Evolutionary conservation across 1,140 invertebrate genomes (phyloP).

Genomic region (Drosophila willistoni): DNA sequence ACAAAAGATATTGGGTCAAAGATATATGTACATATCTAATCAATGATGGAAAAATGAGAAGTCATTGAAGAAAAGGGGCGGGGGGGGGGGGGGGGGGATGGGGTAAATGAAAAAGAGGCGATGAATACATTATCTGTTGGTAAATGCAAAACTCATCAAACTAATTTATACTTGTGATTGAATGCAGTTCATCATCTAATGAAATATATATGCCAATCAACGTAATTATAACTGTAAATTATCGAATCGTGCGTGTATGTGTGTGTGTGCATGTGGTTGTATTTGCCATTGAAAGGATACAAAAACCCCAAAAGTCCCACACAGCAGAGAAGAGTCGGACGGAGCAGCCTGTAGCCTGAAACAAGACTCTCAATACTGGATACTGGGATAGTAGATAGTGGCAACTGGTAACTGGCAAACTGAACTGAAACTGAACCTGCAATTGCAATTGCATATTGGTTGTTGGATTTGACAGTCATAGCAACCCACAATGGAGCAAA

Average conservation of each 20-base stretch:
- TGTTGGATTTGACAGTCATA: constrained; percentile 1
- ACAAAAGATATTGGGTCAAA: constrained; percentile 6
- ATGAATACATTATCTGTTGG: neutral
- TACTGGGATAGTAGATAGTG: neutral
- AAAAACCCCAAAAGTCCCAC: constrained; percentile 13
- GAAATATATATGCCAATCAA: constrained; percentile 44
- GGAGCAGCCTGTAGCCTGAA: neutral
- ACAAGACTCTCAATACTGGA: neutral
- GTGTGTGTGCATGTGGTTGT: neutral
- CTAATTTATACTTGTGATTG: constrained; percentile 24
- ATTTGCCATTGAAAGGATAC: constrained; percentile 20
- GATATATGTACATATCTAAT: neutral
- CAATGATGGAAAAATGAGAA: neutral
- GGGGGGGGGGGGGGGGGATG: no score
- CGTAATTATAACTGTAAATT: constrained; percentile 46
- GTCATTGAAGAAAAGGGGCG: neutral
- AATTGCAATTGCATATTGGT: constrained; percentile 5
- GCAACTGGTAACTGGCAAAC: neutral
- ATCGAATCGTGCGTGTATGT: neutral
- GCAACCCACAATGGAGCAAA: neutral
- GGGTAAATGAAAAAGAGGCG: neutral
- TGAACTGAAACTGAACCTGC: neutral
- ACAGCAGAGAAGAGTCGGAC: no score
- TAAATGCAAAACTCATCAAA: constrained; percentile 2
- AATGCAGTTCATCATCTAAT: constrained; percentile 39